Base-by-base conservation (phyloP, 2,888 invertebrate species). In the Epirrita christyi region DNA sequence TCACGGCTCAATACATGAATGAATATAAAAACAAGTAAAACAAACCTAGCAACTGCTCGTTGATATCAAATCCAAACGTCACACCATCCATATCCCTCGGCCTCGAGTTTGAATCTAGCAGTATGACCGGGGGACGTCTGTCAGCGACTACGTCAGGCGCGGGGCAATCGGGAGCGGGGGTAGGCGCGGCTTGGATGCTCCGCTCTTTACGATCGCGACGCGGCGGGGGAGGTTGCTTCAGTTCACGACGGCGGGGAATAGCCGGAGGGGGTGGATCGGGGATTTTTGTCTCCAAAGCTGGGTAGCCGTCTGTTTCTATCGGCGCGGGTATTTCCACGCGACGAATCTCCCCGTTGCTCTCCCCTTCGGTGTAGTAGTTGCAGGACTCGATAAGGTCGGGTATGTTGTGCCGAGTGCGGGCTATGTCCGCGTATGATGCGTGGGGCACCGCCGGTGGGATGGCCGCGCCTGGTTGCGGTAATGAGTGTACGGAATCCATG, bases 351-450 rank as follows among this genome's bases (percentile, higher is more conserved):
- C 13, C 44, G 59, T 49, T 62, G 59, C 65, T 63, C 58, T 75
- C 80, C 66, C 79, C 84, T 72, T 89, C 89, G 53, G 78, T 78
- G 80, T 92, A 92, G 77, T 81, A 92, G 81, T 92, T 91, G 81
- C 92, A 92, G 44, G 90, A 89, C 75, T 91, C 91, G 72, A 92
- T 92, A 50, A 92, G 84, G 77, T 92, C 92, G 57, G 92, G 92
- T 67, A 92, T 92, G 81, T 91, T 86, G 78, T 88, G 83, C 0
- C 86, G 70, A 29, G 86, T 85, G 68, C 95, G 94, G 49, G 97
- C 95, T 73, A 97, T 97, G 76, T 97, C 97, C 0, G 97, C 97
- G 87, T 97, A 97, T 10, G 96, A 96, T 43, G 93, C 94, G 73
- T 92, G 92, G 37, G 93, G 75, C 43, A 66, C 93, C 89, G 49